Conservation (phyloP, 2,888 invertebrate genomes). For the Dolichomitus sp. region DNA sequence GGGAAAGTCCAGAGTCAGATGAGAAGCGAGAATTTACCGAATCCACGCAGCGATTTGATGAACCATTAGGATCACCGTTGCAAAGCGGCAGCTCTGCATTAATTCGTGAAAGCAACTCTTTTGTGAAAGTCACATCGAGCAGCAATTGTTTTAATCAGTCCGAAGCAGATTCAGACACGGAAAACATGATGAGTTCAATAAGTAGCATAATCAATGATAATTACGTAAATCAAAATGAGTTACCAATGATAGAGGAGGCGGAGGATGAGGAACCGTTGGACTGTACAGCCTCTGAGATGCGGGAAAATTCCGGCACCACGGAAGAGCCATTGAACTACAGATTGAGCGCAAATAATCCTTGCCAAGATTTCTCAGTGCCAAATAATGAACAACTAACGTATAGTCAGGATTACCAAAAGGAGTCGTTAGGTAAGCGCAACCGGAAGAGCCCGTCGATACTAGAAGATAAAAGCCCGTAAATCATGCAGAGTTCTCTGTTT, state of each 20-base stretch:
- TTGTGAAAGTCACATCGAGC: conserved; percentile 42
- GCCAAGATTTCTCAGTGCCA: conserved; percentile 71
- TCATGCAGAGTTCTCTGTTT: conserved; percentile 35
- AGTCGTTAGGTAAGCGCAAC: conserved; percentile 74
- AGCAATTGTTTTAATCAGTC: conserved; percentile 18
- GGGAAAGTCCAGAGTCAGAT: conserved; percentile 1
- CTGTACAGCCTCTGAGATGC: conserved; percentile 71
- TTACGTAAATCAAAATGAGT: conserved; percentile 32
- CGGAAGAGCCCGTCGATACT: conserved; percentile 43
- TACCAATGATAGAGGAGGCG: conserved; percentile 6
- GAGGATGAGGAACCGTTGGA: conserved; percentile 74
- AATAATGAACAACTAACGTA: conserved; percentile 76
- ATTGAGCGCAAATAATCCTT: conserved; percentile 24
- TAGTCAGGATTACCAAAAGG: conserved; percentile 74
- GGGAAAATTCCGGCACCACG: conserved; percentile 30
- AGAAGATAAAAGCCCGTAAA: conserved; percentile 19
- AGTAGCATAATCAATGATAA: conserved; percentile 57
- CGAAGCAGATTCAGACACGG: conserved; percentile 47
- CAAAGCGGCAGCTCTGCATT: background rate
- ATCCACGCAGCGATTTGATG: background rate
- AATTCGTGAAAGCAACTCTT: background rate
- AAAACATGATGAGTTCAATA: conserved; percentile 57
- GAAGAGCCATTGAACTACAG: conserved; percentile 69
- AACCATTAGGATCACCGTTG: conserved; percentile 7
- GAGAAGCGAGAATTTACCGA: background rate